phyloP scores from a whole-genome alignment of 2,113 vertebrate genomes.

The Tupaia chinensis region DNA sequence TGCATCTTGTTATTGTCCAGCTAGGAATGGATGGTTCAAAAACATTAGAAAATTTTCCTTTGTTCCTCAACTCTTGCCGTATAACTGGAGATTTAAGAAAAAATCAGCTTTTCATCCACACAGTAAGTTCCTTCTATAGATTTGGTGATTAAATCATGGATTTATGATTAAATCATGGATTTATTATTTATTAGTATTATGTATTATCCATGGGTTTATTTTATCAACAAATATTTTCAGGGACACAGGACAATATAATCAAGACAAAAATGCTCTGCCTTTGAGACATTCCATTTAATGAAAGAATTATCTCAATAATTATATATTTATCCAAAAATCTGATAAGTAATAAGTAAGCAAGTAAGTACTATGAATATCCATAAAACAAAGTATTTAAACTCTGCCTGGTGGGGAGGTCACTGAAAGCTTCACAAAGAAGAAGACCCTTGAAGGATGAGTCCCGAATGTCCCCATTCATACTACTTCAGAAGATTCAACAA shows the following conservation, averaged over 20 bases:
- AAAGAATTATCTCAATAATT: not conserved
- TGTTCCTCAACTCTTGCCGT: not conserved
- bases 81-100: not conserved
- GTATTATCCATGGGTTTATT: not conserved
- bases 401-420: not conserved
- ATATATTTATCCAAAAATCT: conserved; percentile 14
- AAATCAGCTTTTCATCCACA: not conserved
- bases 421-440: not conserved
- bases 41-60: not conserved
- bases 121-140: not conserved
- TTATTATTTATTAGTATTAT: too few species aligned
- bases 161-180: too few species aligned
- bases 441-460: not conserved
- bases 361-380: not conserved
- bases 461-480: not conserved
- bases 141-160: not conserved
- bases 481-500: not conserved
- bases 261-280: not conserved
- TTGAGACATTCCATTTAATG: not conserved
- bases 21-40: not conserved
- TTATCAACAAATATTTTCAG: conserved; percentile 39
- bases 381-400: conserved; percentile 4
- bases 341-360: not conserved
- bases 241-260: not conserved
- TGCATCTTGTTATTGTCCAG: not conserved